A percentile compares a stretch with the other conserved stretches of the same genome.
phyloP scores from a whole-genome alignment of 2,113 vertebrate species.

The Stegostoma tigrinum region DNA sequence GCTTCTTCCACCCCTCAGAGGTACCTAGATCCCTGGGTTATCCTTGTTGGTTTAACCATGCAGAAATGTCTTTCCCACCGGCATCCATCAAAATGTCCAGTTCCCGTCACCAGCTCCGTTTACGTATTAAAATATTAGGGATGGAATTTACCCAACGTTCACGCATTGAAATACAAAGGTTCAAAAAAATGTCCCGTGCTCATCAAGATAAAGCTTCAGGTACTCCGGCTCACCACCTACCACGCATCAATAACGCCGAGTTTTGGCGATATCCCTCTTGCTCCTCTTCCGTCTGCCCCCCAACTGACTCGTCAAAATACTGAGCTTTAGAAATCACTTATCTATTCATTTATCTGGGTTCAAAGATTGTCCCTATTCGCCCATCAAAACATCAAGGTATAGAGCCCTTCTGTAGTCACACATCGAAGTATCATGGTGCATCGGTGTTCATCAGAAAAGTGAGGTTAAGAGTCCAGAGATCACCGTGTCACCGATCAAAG shows the following conservation, averaged over 20 bases:
- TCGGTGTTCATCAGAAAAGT: background rate
- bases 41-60: background rate
- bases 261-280: background rate
- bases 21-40: slow-evolving; percentile 51
- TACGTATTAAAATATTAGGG: background rate
- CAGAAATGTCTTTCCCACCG: background rate
- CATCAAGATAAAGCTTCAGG: no score
- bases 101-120: background rate
- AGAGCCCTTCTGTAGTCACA: background rate
- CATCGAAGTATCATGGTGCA: background rate
- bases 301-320: background rate
- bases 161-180: background rate
- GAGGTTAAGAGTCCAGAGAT: background rate
- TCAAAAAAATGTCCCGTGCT: background rate
- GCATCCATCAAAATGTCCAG: background rate
- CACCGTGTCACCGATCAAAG: background rate
- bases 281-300: background rate
- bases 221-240: no score
- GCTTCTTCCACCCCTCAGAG: slow-evolving; percentile 86
- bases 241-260: background rate
- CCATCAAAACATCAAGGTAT: background rate
- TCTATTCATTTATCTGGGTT: background rate
- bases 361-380: background rate
- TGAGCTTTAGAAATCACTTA: background rate
- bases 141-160: background rate